These are phyloP conservation scores for Psettodes erumei DNA, from an alignment of 2,113 vertebrate genomes.

Conservation along the genomic window DNA sequence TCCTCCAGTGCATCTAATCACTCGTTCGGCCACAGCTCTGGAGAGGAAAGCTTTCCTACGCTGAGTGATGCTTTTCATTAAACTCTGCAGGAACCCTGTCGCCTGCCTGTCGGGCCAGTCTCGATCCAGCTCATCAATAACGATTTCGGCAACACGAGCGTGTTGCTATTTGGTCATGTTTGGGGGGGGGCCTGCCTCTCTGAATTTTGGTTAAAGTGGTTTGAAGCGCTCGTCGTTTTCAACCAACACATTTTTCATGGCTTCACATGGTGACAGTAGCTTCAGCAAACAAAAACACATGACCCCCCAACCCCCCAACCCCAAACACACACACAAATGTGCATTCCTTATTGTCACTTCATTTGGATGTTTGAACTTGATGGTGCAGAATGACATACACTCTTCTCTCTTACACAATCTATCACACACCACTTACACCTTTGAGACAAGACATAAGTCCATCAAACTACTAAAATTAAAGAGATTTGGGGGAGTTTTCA, in stretches of 20 bases:
- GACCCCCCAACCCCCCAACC: too few species aligned
- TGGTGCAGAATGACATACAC: too few species aligned
- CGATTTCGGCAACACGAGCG: constrained; percentile 34
- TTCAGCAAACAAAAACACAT: constrained; percentile 7
- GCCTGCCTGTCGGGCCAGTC: constrained; percentile 67
- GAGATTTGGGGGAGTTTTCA: too few species aligned
- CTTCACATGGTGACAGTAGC: constrained; percentile 22
- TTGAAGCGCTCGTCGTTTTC: not conserved
- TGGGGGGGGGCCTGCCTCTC: constrained; percentile 9
- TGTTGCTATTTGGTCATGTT: constrained; percentile 43
- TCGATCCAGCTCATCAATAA: constrained; percentile 56
- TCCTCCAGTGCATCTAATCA: constrained; percentile 48
- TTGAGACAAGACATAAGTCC: too few species aligned
- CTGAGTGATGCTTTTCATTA: constrained; percentile 74
- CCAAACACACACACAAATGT: too few species aligned
- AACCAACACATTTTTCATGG: constrained; percentile 12
- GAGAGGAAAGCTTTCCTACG: constrained; percentile 45
- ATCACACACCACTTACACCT: too few species aligned
- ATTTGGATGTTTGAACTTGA: too few species aligned
- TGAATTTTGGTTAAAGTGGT: constrained; percentile 10
- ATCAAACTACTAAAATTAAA: too few species aligned
- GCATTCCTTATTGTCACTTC: too few species aligned
- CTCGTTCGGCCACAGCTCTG: constrained; percentile 43
- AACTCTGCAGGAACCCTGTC: constrained; percentile 66
- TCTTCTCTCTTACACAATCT: too few species aligned